These are phyloP conservation scores for Myodes glareolus DNA, from an alignment of 2,113 vertebrate genomes.

Conservation along the genomic window DNA sequence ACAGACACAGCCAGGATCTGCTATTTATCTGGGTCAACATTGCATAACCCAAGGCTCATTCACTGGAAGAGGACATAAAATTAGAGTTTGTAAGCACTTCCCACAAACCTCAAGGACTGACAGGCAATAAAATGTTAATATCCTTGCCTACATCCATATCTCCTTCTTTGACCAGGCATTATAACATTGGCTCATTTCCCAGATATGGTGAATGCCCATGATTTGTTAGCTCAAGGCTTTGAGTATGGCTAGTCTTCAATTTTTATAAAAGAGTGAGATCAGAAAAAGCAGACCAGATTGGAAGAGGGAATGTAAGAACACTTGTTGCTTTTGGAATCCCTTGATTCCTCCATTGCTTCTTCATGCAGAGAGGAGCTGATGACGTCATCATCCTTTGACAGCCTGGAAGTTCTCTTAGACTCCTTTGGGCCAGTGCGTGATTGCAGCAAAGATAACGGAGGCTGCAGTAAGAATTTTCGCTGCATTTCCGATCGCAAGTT, in stretches of 20 bases:
- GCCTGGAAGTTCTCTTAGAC: conserved; percentile 96
- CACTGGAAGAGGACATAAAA: conserved; percentile 38
- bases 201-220: not conserved
- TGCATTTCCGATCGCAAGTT: conserved; percentile 98
- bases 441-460: conserved; percentile 96
- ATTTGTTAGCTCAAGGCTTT: conserved; percentile 29
- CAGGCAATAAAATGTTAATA: conserved; percentile 57
- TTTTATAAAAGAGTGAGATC: not conserved
- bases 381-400: conserved; percentile 99
- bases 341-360: not conserved
- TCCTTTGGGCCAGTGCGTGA: conserved; percentile 97
- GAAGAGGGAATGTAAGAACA: not conserved
- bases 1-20: not conserved
- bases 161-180: conserved; percentile 49
- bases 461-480: conserved; percentile 98
- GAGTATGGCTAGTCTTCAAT: not conserved
- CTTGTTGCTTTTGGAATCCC: not conserved
- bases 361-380: conserved; percentile 95
- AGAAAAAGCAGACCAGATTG: not conserved
- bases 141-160: conserved; percentile 11
- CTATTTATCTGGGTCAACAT: conserved; percentile 28
- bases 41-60: not conserved
- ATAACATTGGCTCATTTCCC: conserved; percentile 48
- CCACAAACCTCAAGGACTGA: conserved; percentile 30
- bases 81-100: conserved; percentile 56